These are phyloP conservation scores for Apostichopus californicus DNA, from an alignment of 35 echinoderm and acorn worm species.

Conservation along the genomic window DNA sequence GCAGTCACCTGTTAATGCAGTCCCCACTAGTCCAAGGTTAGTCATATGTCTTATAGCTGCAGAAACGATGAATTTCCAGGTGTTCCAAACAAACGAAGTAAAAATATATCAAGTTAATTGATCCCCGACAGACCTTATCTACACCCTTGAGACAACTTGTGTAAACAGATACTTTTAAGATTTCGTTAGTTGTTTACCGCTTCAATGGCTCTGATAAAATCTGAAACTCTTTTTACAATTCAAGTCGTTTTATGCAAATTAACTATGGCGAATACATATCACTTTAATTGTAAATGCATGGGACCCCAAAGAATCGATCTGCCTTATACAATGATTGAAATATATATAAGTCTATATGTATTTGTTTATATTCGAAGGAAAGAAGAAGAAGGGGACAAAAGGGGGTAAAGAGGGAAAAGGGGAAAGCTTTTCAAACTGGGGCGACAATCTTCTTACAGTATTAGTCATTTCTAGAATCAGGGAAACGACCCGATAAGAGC, in stretches of 20 bases:
- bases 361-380: not conserved
- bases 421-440: not conserved
- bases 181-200: too few species aligned
- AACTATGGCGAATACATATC: not conserved
- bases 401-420: not conserved
- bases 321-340: not conserved
- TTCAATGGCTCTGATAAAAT: too few species aligned
- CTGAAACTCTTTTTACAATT: too few species aligned
- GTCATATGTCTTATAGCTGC: too few species aligned
- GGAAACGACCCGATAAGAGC: not conserved
- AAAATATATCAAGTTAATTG: not conserved
- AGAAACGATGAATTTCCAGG: not conserved
- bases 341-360: not conserved
- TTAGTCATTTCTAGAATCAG: not conserved
- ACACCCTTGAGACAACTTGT: constrained; percentile 3
- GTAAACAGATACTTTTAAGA: not conserved
- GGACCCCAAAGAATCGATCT: not conserved
- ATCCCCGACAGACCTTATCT: not conserved
- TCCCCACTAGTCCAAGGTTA: too few species aligned
- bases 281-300: not conserved
- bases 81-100: not conserved
- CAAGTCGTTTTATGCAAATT: not conserved
- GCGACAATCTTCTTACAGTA: not conserved
- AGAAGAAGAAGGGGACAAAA: not conserved
- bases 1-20: too few species aligned